Evolutionary conservation across 2,113 vertebrate species (phyloP), one percentile per base, ranked within the genome.

Genomic region (Psilopogon haemacephalus): DNA sequence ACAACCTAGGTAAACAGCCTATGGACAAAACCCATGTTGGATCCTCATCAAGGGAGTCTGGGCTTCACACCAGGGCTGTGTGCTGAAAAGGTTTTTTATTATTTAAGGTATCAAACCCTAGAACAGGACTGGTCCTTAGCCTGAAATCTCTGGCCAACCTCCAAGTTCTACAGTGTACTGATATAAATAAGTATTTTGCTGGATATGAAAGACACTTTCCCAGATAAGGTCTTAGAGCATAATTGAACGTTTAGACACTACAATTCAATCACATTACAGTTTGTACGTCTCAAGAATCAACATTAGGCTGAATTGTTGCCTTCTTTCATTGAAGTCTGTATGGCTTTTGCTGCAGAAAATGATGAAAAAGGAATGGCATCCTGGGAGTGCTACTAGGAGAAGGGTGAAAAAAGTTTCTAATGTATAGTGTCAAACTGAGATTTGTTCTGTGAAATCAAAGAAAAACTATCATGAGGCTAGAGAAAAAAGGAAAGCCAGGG

Each of bases 361-460:
- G 1, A 64, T 35, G 17, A 82, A 38, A 68, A 59, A 20, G 6
- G 26, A 83, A 48, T 20, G 30, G 3, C 6, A 5, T 68, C 37
- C 30, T 84, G 24, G 9, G 44, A 82, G n/a, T 48, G 5, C 9
- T 62, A 30, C 3, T 58, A 50, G 42, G 19, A 72, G 50, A 74
- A 77, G 5, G 32, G 13, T 84, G 54, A 54, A 52, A 32, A 71
- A 55, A 30, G 40, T 78, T 17, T 12, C 4, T 62, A 24, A 55
- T 6, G 5, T 54, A 14, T 32, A 55, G 12, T 50, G 26, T 84
- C 65, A 83, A 72, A 60, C 42, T 60, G 38, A 88, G 50, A 69
- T 72, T 60, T 86, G 9, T 58, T 42, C n/a, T 64, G 38, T 71
- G 68, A 89, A 80, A 84, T 68, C 7, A 88, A 74, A 85, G 37